Conservation (phyloP, 2,888 invertebrate genomes). For the Bibio marci region DNA sequence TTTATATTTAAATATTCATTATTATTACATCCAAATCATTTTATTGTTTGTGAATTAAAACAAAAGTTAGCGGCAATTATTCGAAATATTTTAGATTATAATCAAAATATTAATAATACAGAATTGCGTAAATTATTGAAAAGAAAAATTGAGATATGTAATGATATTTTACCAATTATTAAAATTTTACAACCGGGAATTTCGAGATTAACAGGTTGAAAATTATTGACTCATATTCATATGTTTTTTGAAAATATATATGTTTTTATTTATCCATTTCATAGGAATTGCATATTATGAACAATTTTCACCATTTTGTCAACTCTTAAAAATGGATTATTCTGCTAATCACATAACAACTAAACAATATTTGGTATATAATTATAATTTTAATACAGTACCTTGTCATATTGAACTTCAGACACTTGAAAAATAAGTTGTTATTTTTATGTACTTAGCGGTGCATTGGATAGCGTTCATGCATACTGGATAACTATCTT, state of each 20-base stretch:
- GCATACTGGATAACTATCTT: too few species aligned
- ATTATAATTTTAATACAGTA: slow-evolving; percentile 3
- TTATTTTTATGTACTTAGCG: too few species aligned
- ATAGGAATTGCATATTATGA: slow-evolving; percentile 56
- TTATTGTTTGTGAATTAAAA: slow-evolving; percentile 46
- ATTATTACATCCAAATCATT: slow-evolving; percentile 48
- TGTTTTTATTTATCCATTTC: too few species aligned
- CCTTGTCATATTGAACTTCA: too few species aligned
- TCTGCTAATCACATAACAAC: slow-evolving; percentile 39
- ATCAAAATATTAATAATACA: slow-evolving; percentile 25
- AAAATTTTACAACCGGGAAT: slow-evolving; percentile 42
- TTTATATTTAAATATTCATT: slow-evolving; percentile 35
- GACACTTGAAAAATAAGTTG: too few species aligned
- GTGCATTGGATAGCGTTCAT: too few species aligned
- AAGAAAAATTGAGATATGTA: slow-evolving; percentile 47
- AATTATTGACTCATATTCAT: background rate
- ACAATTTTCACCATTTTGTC: slow-evolving; percentile 46
- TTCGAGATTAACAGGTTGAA: slow-evolving; percentile 22
- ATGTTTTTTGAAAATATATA: background rate
- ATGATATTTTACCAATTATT: slow-evolving; percentile 44
- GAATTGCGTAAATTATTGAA: slow-evolving; percentile 37
- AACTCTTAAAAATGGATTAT: slow-evolving; percentile 44
- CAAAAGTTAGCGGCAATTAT: slow-evolving; percentile 47
- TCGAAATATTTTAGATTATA: slow-evolving; percentile 29
- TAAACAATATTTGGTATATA: slow-evolving; percentile 33